Percentiles rank a stretch among this genome's conserved stretches.
Conservation (phyloP, 2,797 vertebrate genomes). For the Sparidentex hasta region DNA sequence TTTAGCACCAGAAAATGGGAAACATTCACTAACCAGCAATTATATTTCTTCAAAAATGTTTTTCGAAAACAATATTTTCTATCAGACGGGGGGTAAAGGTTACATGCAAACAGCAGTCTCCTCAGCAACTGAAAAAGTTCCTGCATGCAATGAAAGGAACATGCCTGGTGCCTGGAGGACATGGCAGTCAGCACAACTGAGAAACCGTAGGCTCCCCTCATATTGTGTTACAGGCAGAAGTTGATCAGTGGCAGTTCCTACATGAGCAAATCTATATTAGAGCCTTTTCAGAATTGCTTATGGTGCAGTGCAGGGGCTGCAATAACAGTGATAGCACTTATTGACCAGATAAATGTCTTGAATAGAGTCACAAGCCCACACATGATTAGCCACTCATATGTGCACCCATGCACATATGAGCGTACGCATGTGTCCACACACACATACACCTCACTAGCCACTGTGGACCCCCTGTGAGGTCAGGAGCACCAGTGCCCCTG, state of each 20-base stretch:
- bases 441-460: conserved; percentile 60
- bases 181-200: conserved; percentile 4
- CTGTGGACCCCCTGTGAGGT: conserved; percentile 74
- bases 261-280: conserved; percentile 57
- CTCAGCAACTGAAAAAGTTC: background rate
- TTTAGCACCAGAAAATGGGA: background rate
- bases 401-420: conserved; percentile 73
- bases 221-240: conserved; percentile 32
- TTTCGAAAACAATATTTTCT: background rate
- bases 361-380: conserved; percentile 74
- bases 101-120: background rate
- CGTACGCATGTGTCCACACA: conserved; percentile 58
- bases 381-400: conserved; percentile 78
- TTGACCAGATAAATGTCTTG: conserved; percentile 81
- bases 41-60: background rate
- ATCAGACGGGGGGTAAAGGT: background rate
- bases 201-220: conserved; percentile 13
- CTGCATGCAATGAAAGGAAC: background rate
- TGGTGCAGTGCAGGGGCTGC: conserved; percentile 49
- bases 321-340: conserved; percentile 69
- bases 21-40: background rate
- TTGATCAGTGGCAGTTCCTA: conserved; percentile 45
- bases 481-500: conserved; percentile 78
- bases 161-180: background rate
- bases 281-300: conserved; percentile 59